Evolutionary conservation across 1,140 invertebrate genomes (phyloP), one percentile per base, ranked within the genome.

Genomic region (Parasteatoda tepidariorum): DNA sequence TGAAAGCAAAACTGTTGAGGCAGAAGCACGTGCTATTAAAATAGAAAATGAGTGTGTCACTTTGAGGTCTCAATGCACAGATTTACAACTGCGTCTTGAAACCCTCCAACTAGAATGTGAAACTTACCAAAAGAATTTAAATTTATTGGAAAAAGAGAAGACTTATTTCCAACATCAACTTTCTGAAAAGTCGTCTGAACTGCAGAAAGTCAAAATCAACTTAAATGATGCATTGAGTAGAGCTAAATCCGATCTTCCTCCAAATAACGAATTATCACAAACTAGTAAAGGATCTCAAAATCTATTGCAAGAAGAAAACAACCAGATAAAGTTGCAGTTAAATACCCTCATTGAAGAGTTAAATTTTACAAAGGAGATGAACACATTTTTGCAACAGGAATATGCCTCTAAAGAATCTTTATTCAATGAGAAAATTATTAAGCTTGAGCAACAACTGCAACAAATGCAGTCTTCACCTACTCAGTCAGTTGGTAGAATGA

Each of bases 131-230:
- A 79, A 54, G 34, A 79, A 79, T 55, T 34, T 68, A 38, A 79
- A 67, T 68, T 57, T 79, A 3, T 68, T 79, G 24, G 76, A 79
- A 11, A 79, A 79, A 38, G 76, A 79, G 38, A 79, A 79, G 26
- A 9, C 66, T 22, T 79, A 79, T 41, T 79, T 79, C n/a, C 76
- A 79, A 34, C 76, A 79, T 5, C 76, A 79, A 24, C 33, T 79
- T 6, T 26, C 66, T 0, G 76, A 79, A 68, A 79, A 79, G 68
- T 18, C 2, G 5, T 24, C 22, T 24, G 64, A 79, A 59, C n/a
- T 79, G 28, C 33, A 68, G 26, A 79, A 34, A 34, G 38, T 22
- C 13, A 68, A 57, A 31, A 61, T 26, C 30, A 48, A 66, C 30
- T 13, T 78, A 3, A 28, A 66, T 30, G 62, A 66, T n/a, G 11